Evolutionary conservation across 2,888 invertebrate species (phyloP), one percentile per base, ranked within the genome.

Genomic region (Smittia aterrima): DNA sequence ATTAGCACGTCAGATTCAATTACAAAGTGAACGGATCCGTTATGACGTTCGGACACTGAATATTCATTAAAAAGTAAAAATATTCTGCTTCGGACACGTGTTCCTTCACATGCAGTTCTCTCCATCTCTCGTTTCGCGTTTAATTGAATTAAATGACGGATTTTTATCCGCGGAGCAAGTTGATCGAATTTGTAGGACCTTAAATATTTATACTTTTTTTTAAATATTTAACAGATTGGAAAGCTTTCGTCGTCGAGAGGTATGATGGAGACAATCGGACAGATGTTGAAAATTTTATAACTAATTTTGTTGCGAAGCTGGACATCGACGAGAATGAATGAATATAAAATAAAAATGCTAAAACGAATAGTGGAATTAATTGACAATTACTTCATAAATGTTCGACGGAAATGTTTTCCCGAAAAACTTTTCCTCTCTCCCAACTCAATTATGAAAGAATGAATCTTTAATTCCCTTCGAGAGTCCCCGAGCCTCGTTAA

Each of bases 141-240:
- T 58, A 58, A 58, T 58, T 58, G 58, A 58, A 58, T 58, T n/a
- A 58, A 58, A 58, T 58, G 58, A 18, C 58, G 58, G 58, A 58
- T 58, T 58, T 58, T 58, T 13, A 22, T 58, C 58, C 58, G 58
- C 22, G 58, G 58, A 3, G 22, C 58, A 58, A 58, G 22, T 20
- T 58, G 22, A 58, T 58, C 58, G 58, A 58, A 58, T 22, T 58
- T 58, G 58, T 58, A 58, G 58, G 22, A 58, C 9, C 18, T 58
- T 58, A 58, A 58, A 58, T 58, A 58, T 58, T 58, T 58, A 58
- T 20, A 58, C 58, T 58, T 58, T n/a, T n/a, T n/a, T n/a, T 47
- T 58, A 58, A 58, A 20, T 58, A 58, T 58, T 58, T n/a, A 58
- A 18, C 58, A 58, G 6, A 58, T 20, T 3, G 58, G 22, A 58